Conservation (phyloP, 2,113 vertebrate species). For the Alaudala cheleensis region DNA sequence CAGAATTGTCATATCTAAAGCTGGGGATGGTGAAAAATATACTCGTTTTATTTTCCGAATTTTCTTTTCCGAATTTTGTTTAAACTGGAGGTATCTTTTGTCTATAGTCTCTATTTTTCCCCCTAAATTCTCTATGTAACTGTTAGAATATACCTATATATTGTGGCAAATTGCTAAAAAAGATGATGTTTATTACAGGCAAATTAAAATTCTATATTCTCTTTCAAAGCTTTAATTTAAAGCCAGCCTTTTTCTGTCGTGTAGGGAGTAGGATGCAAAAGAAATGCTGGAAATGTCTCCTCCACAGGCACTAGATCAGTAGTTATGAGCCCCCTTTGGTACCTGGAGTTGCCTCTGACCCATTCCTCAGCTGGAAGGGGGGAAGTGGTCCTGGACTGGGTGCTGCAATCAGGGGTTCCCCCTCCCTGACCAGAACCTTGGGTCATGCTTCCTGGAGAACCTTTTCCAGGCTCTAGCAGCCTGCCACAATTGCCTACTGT, state of each 20-base stretch:
- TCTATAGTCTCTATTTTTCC: not conserved
- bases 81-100: not conserved
- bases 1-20: not conserved
- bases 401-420: not conserved
- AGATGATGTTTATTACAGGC: not conserved
- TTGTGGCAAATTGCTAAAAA: not conserved
- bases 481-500: conserved; percentile 1
- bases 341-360: not conserved
- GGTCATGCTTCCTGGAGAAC: not conserved
- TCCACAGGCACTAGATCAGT: not conserved
- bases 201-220: not conserved
- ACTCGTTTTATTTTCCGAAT: not conserved
- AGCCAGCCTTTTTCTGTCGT: not conserved
- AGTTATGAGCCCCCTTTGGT: not conserved
- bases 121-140: not conserved
- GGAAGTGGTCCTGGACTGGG: not conserved
- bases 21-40: not conserved
- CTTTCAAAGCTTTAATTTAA: not conserved
- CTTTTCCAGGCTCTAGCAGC: not conserved
- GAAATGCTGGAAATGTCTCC: not conserved
- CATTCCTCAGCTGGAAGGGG: not conserved
- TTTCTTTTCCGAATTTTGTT: not conserved
- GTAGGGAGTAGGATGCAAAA: not conserved
- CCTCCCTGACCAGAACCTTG: not conserved
- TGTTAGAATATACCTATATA: not conserved